Base-by-base conservation (phyloP, 2,797 vertebrate genomes). In the Salarias fasciatus region DNA sequence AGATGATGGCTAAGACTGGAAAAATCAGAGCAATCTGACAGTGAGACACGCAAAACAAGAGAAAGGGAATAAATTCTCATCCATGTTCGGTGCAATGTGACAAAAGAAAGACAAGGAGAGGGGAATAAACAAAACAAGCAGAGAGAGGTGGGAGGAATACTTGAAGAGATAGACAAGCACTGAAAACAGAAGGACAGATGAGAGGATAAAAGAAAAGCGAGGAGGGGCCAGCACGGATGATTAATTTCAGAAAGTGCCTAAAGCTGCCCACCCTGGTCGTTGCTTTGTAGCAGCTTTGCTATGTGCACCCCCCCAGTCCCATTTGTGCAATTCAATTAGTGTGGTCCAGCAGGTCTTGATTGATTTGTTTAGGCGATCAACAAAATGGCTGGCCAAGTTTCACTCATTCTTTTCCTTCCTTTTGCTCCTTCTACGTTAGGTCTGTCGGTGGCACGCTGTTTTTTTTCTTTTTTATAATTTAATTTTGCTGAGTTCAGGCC, bases 281-380 rank as follows among this genome's bases (percentile, higher is more conserved):
- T 66, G 79, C 82, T 80, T 81, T 80, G 82, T 79, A 75, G 77
- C 77, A 63, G 79, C 80, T 85, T 82, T 77, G 78, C 74, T 72
- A 81, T 79, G 82, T 82, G 77, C 62, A 58, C 70, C 74, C 77
- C 59, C 65, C 66, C 49, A 66, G 84, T 84, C 81, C 85, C 79
- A 88, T 88, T 88, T 86, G 83, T 87, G 88, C 92, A 90, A 92
- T 91, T 92, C 88, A 92, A 92, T 93, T 92, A 92, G 87, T 63
- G 77, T 77, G 80, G 69, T 80, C 88, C 86, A 84, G 81, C 71
- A 63, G 78, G 77, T 74, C 79, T 88, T 89, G 90, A 91, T 92
- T 92, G 92, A 92, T 92, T 90, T 91, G 88, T 91, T 91, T 88
- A 88, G 89, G 79, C 80, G 61, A 90, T 90, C 82, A 88, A 89